Conservation (phyloP, 2,113 vertebrate genomes). For the Pimephales promelas region DNA sequence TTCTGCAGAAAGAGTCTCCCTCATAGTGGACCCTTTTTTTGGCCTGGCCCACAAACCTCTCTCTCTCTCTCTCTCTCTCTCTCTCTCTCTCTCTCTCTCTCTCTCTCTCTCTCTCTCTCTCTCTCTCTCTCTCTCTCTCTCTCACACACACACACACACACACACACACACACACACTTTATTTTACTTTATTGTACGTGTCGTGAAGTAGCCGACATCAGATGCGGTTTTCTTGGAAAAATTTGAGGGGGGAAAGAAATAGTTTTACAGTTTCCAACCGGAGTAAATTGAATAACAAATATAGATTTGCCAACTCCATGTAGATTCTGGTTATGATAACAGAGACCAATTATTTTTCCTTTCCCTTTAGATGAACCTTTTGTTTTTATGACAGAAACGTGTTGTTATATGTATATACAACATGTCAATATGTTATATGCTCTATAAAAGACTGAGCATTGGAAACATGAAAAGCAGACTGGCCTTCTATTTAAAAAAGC, state of each 20-base stretch:
- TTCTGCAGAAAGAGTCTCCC: slow-evolving; percentile 58
- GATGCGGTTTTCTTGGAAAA: slow-evolving; percentile 29
- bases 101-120: slow-evolving; percentile 31
- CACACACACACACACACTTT: no score
- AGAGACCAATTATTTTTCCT: no score
- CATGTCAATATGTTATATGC: no score
- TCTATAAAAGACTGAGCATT: no score
- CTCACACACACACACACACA: no score
- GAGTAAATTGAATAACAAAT: slow-evolving; percentile 13
- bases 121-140: slow-evolving; percentile 27
- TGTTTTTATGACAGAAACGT: not conserved
- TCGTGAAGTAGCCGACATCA: not conserved
- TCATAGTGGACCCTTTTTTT: slow-evolving; percentile 56
- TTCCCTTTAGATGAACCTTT: not conserved
- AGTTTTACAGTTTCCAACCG: slow-evolving; percentile 20
- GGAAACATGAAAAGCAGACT: no score
- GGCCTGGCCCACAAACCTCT: slow-evolving; percentile 17
- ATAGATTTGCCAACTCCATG: not conserved
- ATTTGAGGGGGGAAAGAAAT: slow-evolving; percentile 1
- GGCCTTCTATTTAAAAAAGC: not conserved
- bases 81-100: slow-evolving; percentile 30
- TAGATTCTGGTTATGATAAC: not conserved
- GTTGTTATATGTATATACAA: no score
- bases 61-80: slow-evolving; percentile 47
- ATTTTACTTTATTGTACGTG: not conserved